Evolutionary conservation across 1,140 invertebrate genomes (phyloP).

Genomic region (Ostrea denselamellosa): DNA sequence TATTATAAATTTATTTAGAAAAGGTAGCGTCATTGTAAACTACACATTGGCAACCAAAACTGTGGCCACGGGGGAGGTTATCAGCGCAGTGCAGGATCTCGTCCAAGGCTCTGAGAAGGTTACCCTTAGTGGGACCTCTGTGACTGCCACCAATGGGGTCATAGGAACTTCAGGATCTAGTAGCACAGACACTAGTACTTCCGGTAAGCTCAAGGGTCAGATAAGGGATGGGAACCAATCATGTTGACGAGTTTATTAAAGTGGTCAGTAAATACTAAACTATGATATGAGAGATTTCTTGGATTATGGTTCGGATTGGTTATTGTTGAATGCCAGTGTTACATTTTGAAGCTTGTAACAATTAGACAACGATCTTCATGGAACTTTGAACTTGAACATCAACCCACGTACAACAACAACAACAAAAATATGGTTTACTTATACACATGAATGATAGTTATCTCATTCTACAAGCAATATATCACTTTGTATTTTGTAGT

Average conservation of each 20-base stretch:
- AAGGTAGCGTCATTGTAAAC: not conserved
- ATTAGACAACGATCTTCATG: too few species aligned
- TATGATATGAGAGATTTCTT: too few species aligned
- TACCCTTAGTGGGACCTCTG: not conserved
- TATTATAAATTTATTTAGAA: not conserved
- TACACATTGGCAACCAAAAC: not conserved
- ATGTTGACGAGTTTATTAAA: too few species aligned
- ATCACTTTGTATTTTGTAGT: not conserved
- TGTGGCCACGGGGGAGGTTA: not conserved
- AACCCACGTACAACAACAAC: too few species aligned
- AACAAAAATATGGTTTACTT: too few species aligned
- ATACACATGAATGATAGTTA: too few species aligned
- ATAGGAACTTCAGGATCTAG: not conserved
- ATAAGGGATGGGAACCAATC: not conserved
- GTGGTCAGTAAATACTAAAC: too few species aligned
- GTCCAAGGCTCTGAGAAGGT: not conserved
- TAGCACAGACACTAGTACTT: not conserved
- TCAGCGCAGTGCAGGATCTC: not conserved
- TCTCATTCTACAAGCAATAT: too few species aligned
- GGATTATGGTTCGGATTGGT: too few species aligned
- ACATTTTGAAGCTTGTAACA: too few species aligned
- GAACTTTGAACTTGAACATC: too few species aligned
- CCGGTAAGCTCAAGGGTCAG: not conserved
- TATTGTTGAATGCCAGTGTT: too few species aligned
- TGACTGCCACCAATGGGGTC: not conserved